Evolutionary conservation across 1,140 invertebrate genomes (phyloP).

Genomic region (Platyscapa corneri): DNA sequence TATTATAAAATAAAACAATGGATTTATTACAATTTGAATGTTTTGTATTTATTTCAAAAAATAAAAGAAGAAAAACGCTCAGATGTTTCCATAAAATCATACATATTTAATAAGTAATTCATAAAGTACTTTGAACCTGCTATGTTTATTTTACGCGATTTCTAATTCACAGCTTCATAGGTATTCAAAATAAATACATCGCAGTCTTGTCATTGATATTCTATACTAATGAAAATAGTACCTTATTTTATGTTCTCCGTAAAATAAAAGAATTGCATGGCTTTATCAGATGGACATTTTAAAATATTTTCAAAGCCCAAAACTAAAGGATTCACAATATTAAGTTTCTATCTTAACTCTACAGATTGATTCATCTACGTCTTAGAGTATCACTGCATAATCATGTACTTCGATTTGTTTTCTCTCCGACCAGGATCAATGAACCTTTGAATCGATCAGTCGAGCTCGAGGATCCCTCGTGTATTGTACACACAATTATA

Average conservation of each 20-base stretch:
- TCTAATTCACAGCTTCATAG: not conserved
- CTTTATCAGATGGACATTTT: not conserved
- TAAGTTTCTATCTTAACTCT: not conserved
- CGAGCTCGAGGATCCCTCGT: not conserved
- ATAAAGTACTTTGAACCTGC: slow-evolving; percentile 4
- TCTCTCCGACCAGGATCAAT: not conserved
- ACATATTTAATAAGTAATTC: not conserved
- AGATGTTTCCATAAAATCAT: not conserved
- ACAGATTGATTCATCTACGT: not conserved
- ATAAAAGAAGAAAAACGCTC: not conserved
- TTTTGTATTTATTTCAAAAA: no score
- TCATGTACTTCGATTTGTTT: not conserved
- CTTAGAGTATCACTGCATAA: not conserved
- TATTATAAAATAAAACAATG: not conserved
- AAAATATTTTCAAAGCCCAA: not conserved
- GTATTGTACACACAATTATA: not conserved
- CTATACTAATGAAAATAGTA: not conserved
- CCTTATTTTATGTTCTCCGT: not conserved
- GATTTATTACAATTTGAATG: not conserved
- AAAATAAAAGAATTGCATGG: not conserved
- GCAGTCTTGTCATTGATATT: not conserved
- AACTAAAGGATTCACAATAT: not conserved
- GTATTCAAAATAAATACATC: not conserved
- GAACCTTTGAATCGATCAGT: not conserved
- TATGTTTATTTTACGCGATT: not conserved